phyloP scores from a whole-genome alignment of 2,888 invertebrate genomes.

The Melipona beecheii region DNA sequence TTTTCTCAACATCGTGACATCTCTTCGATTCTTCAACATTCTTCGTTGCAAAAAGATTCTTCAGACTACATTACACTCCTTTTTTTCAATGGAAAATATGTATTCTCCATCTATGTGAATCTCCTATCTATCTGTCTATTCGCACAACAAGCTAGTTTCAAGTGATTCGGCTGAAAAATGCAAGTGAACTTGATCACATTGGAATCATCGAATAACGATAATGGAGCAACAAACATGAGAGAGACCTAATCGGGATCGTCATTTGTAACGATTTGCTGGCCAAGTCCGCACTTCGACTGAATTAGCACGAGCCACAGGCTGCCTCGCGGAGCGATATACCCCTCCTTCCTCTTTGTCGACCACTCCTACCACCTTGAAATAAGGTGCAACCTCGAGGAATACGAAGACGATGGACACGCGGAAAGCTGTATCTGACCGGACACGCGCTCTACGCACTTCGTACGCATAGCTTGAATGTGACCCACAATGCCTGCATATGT shows the following conservation, averaged over 20 bases:
- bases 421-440: slow-evolving; percentile 44
- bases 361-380: slow-evolving; percentile 60
- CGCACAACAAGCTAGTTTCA: neutral
- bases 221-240: slow-evolving; percentile 29
- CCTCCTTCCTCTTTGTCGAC: slow-evolving; percentile 58
- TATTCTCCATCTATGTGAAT: neutral
- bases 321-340: slow-evolving; percentile 67
- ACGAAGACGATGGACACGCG: slow-evolving; percentile 49
- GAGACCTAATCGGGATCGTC: slow-evolving; percentile 52
- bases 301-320: slow-evolving; percentile 78
- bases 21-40: neutral
- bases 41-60: neutral
- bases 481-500: slow-evolving; percentile 46
- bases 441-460: slow-evolving; percentile 32
- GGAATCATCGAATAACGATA: slow-evolving; percentile 8
- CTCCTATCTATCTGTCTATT: neutral
- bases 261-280: slow-evolving; percentile 67
- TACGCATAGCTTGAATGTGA: slow-evolving; percentile 30
- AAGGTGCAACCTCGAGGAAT: slow-evolving; percentile 62
- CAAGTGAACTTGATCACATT: neutral
- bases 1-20: neutral
- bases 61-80: neutral
- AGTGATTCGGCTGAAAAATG: neutral
- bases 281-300: slow-evolving; percentile 77
- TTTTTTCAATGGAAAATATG: neutral